These are phyloP conservation scores for Corydoras maculifer DNA, from an alignment of 2,113 vertebrate genomes.

Conservation along the genomic window DNA sequence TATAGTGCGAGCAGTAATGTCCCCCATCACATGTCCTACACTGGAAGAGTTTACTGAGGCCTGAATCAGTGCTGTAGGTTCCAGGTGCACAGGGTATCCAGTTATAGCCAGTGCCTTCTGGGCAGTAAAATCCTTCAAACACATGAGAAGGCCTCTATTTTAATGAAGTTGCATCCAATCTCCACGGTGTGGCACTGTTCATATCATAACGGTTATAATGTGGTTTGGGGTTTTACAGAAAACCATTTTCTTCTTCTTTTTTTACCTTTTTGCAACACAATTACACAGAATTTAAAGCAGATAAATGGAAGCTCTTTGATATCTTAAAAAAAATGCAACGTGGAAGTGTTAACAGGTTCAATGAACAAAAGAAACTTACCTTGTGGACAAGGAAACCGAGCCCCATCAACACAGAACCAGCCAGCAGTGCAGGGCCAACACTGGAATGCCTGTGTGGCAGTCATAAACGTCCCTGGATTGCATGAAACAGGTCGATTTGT, in stretches of 20 bases:
- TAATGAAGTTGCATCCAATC: background rate
- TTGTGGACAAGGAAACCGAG: conserved; percentile 69
- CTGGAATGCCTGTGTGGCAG: conserved; percentile 53
- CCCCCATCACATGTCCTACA: conserved; percentile 72
- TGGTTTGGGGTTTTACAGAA: background rate
- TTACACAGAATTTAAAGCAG: too few relatives aligned
- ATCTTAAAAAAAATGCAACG: background rate
- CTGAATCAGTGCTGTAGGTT: conserved; percentile 64
- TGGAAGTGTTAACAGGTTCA: background rate
- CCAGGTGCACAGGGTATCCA: conserved; percentile 70
- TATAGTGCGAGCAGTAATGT: conserved; percentile 68
- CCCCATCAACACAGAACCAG: conserved; percentile 70
- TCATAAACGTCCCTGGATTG: conserved; percentile 67
- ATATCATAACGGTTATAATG: background rate
- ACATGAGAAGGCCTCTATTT: conserved; percentile 16
- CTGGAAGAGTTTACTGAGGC: conserved; percentile 56
- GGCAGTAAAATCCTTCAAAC: conserved; percentile 77
- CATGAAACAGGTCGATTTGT: conserved; percentile 59
- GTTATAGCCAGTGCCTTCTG: conserved; percentile 64
- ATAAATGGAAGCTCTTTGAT: too few relatives aligned
- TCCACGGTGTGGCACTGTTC: conserved; percentile 37
- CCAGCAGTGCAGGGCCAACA: conserved; percentile 74
- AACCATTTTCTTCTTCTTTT: background rate
- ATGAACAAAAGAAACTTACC: conserved; percentile 58
- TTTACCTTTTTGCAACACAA: too few relatives aligned